Percentiles rank a stretch among this genome's conserved stretches.
These are phyloP conservation scores for Meriones unguiculatus DNA, from an alignment of 2,113 vertebrate genomes.

Conservation along the genomic window DNA sequence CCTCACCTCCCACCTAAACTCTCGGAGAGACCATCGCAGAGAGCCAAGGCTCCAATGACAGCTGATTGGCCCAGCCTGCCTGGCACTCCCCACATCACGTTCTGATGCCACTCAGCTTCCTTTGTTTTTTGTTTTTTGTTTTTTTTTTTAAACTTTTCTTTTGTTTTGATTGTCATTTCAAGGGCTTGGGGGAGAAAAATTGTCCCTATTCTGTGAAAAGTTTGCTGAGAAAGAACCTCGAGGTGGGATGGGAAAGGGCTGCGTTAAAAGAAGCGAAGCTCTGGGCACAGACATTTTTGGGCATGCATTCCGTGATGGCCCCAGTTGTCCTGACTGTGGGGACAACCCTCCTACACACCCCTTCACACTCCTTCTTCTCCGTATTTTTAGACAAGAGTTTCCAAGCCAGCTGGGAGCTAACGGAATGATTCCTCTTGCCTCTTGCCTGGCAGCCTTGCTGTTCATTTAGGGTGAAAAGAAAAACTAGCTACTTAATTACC, in stretches of 20 bases:
- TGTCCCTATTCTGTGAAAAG: conserved; percentile 51
- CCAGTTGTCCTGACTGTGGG: conserved; percentile 59
- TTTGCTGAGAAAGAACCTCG: conserved; percentile 42
- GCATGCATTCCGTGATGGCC: conserved; percentile 49
- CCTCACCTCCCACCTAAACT: conserved; percentile 30
- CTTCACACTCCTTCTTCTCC: conserved; percentile 62
- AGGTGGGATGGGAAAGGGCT: conserved; percentile 43
- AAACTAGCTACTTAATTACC: conserved; percentile 51
- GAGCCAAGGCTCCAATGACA: conserved; percentile 5
- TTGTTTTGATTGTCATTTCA: conserved; percentile 63
- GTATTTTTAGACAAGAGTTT: conserved; percentile 72
- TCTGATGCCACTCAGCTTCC: conserved; percentile 61
- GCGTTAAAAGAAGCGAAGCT: conserved; percentile 61
- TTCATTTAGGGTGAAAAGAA: conserved; percentile 53
- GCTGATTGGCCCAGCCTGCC: conserved; percentile 64
- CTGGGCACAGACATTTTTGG: conserved; percentile 55
- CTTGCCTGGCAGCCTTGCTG: conserved; percentile 65
- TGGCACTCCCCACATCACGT: background rate
- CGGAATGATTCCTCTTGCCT: conserved; percentile 66
- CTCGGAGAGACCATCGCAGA: conserved; percentile 43
- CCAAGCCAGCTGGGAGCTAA: conserved; percentile 65
- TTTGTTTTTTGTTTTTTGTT: background rate
- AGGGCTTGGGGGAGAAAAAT: conserved; percentile 48
- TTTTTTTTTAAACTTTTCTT: background rate
- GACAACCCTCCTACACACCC: conserved; percentile 66